Evolutionary conservation across 2,113 vertebrate genomes (phyloP).

Genomic region (Pelvicachromis taeniatus): DNA sequence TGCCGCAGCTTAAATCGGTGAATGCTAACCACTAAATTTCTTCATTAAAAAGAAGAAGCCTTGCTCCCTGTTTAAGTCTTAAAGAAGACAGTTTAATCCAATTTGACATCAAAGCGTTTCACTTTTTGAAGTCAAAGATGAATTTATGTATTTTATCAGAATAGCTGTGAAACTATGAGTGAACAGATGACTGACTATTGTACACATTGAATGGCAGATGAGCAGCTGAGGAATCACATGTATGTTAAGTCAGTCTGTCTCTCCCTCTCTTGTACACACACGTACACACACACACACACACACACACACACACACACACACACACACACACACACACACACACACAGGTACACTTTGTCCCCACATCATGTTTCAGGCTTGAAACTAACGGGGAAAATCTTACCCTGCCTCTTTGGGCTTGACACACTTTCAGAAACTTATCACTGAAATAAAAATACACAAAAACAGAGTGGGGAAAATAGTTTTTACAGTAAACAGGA

Average conservation of each 20-base stretch:
- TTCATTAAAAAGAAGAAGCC: not conserved
- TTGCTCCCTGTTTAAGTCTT: not conserved
- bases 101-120: not conserved
- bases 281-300: no score
- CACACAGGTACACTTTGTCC: not conserved
- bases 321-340: not conserved
- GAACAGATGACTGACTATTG: not conserved
- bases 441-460: not conserved
- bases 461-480: not conserved
- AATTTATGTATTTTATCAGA: not conserved
- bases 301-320: not conserved
- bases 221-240: not conserved
- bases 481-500: no score
- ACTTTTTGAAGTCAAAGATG: not conserved
- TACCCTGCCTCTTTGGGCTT: not conserved
- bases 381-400: not conserved
- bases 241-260: not conserved
- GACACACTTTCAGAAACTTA: not conserved
- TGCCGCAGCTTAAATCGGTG: not conserved
- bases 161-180: not conserved
- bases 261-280: not conserved
- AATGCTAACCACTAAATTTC: slow-evolving; percentile 13
- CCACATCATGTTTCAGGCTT: not conserved
- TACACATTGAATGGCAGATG: not conserved
- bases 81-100: not conserved